Evolutionary conservation across 2,888 invertebrate genomes (phyloP).

Genomic region (Boloria euphrosyne): DNA sequence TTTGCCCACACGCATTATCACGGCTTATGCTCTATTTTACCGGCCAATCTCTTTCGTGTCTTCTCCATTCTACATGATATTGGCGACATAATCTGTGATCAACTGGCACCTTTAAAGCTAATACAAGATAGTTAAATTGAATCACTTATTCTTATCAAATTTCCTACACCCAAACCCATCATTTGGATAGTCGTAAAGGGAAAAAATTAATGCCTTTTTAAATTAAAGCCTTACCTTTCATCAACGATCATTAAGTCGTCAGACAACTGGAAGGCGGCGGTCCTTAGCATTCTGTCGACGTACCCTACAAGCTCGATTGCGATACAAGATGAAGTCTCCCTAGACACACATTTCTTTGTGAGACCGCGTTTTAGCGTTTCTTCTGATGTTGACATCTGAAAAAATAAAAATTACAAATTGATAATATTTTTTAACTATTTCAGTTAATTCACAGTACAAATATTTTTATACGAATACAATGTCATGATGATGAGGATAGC

Average conservation of each 20-base stretch:
- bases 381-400: conserved; percentile 77
- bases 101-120: no score
- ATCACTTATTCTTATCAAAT: no score
- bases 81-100: no score
- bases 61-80: no score
- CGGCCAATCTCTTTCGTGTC: no score
- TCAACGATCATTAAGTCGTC: conserved; percentile 90
- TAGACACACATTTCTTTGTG: conserved; percentile 88
- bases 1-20: no score
- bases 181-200: no score
- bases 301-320: conserved; percentile 91
- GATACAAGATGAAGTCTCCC: conserved; percentile 91
- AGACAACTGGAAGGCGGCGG: conserved; percentile 89
- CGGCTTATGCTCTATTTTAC: no score
- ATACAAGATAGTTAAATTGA: no score
- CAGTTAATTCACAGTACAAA: neutral
- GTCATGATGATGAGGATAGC: no score
- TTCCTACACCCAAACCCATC: no score
- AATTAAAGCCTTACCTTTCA: conserved; percentile 74
- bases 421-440: neutral
- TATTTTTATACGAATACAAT: neutral
- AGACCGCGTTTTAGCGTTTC: conserved; percentile 88
- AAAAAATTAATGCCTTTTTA: no score
- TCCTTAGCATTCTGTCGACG: conserved; percentile 90
- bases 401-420: conserved; percentile 30